phyloP scores from a whole-genome alignment of 2,113 vertebrate species.

The Grus americana region DNA sequence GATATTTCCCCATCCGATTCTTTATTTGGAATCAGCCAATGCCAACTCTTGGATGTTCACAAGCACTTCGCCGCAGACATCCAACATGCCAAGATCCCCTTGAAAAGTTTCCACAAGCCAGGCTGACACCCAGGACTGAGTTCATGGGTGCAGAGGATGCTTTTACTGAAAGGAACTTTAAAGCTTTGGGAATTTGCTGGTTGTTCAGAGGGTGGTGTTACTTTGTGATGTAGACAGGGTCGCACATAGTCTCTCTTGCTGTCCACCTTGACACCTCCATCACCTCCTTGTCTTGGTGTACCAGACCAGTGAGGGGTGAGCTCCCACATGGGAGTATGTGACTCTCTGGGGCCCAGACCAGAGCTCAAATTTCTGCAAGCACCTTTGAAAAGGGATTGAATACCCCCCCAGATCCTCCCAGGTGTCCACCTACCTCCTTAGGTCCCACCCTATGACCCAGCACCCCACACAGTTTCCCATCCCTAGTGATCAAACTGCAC shows the following conservation, averaged over 20 bases:
- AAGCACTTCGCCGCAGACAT: background rate
- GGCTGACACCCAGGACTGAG: background rate
- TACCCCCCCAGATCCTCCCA: background rate
- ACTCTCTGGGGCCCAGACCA: accelerated
- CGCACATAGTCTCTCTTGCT: background rate
- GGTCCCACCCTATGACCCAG: background rate
- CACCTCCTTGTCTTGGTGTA: background rate
- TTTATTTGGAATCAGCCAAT: background rate
- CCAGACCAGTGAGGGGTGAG: background rate
- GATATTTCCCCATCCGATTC: background rate
- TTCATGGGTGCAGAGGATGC: background rate
- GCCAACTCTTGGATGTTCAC: background rate
- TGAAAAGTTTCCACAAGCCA: background rate
- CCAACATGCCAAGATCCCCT: accelerated
- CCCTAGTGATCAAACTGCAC: background rate
- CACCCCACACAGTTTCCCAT: background rate
- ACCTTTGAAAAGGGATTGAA: background rate
- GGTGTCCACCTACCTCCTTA: background rate
- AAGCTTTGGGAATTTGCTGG: background rate
- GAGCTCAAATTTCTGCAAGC: background rate
- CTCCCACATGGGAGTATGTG: accelerated
- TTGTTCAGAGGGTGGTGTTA: background rate
- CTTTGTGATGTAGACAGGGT: background rate
- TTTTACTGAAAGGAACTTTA: too few relatives aligned
- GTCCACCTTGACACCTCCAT: background rate